Evolutionary conservation across 2,888 invertebrate species (phyloP).

Genomic region (Ceriagrion tenellum): DNA sequence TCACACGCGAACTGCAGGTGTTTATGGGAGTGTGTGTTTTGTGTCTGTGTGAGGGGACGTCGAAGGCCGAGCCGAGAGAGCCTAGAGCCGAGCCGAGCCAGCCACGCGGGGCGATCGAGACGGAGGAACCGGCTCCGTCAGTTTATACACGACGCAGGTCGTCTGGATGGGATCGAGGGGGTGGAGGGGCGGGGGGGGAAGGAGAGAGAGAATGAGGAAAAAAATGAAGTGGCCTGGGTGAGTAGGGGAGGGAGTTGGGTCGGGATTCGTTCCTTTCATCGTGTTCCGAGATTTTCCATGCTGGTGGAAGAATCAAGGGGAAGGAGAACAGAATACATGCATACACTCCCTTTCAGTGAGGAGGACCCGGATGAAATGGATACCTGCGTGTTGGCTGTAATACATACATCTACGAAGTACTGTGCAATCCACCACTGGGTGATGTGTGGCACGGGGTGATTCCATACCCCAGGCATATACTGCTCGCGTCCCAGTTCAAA

Average conservation of each 20-base stretch:
- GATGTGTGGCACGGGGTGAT: no score
- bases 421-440: no score
- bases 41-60: not conserved
- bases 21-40: slow-evolving; percentile 12
- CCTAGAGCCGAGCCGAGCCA: not conserved
- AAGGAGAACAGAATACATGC: not conserved
- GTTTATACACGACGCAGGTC: not conserved
- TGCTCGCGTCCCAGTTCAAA: no score
- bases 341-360: not conserved
- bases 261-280: not conserved
- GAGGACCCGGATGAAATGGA: not conserved
- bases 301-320: not conserved
- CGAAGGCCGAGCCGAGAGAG: not conserved
- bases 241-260: no score
- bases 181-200: not conserved
- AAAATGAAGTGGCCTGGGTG: not conserved
- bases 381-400: no score
- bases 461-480: no score
- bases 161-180: not conserved
- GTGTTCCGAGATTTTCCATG: not conserved
- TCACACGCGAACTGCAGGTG: slow-evolving; percentile 62
- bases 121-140: slow-evolving; percentile 4
- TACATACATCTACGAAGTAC: no score
- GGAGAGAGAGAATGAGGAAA: not conserved
- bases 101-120: not conserved